A percentile compares a stretch with the other conserved stretches of the same genome.
These are phyloP conservation scores for Amia ocellicauda DNA, from an alignment of 2,113 vertebrate species.

Conservation along the genomic window DNA sequence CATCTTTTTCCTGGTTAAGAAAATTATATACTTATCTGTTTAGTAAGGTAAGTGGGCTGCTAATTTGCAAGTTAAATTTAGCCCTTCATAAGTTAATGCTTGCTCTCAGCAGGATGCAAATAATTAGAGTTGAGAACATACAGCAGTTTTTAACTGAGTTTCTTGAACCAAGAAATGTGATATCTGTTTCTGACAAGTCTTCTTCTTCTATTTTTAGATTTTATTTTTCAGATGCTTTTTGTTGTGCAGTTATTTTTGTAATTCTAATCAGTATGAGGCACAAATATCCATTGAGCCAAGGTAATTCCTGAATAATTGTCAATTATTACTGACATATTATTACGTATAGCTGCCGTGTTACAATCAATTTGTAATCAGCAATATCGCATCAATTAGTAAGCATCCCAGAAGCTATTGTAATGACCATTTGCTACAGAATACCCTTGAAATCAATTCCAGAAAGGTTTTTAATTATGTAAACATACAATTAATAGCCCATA, in stretches of 20 bases:
- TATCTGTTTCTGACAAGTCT: background rate
- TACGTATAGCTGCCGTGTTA: no score
- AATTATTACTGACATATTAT: background rate
- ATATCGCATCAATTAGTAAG: no score
- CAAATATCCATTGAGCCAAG: background rate
- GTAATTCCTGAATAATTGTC: background rate
- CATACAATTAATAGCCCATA: no score
- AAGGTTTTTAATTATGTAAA: no score
- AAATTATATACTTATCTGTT: background rate
- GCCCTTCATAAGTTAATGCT: background rate
- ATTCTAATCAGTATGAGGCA: background rate
- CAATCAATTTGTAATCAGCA: no score
- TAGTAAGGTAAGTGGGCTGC: background rate
- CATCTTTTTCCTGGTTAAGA: background rate
- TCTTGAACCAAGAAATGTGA: background rate
- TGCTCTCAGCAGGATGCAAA: background rate
- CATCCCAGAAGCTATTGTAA: no score
- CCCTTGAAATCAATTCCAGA: no score
- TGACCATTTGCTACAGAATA: no score
- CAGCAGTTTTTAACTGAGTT: background rate
- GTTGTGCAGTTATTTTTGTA: slow-evolving; percentile 1
- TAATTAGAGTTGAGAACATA: slow-evolving; percentile 4
- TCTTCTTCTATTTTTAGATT: slow-evolving; percentile 5
- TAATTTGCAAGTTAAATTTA: slow-evolving; percentile 8
- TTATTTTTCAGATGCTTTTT: no score